These are phyloP conservation scores for Girardinus metallicus DNA, from an alignment of 2,797 vertebrate species.

Conservation along the genomic window DNA sequence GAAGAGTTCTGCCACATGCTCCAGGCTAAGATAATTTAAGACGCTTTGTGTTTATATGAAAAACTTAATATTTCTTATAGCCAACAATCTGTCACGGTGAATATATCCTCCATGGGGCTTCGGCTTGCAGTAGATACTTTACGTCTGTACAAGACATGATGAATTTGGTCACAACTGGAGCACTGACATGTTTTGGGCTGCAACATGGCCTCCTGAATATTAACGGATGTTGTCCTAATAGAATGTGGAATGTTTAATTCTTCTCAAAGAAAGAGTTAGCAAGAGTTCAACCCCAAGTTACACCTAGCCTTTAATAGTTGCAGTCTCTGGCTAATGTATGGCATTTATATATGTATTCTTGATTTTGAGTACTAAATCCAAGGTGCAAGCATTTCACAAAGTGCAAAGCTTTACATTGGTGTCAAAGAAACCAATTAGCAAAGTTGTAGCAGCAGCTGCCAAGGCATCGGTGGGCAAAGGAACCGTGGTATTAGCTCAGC, in stretches of 20 bases:
- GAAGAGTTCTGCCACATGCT: background rate
- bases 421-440: conserved; percentile 55
- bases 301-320: background rate
- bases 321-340: background rate
- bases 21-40: conserved; percentile 12
- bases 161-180: conserved; percentile 11
- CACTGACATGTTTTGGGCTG: background rate
- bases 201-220: background rate
- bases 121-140: conserved; percentile 48
- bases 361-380: background rate
- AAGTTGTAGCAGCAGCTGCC: conserved; percentile 36
- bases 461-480: conserved; percentile 4
- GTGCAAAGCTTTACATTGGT: conserved; percentile 23
- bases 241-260: background rate
- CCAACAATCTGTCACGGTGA: conserved; percentile 55
- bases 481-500: conserved; percentile 16
- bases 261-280: background rate
- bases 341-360: background rate
- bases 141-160: conserved; percentile 33
- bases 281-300: background rate
- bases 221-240: background rate
- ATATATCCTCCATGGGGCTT: conserved; percentile 45
- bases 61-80: conserved; percentile 47
- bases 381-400: background rate
- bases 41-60: conserved; percentile 36